Evolutionary conservation across 2,888 invertebrate species (phyloP).

Genomic region (Eledone cirrhosa): DNA sequence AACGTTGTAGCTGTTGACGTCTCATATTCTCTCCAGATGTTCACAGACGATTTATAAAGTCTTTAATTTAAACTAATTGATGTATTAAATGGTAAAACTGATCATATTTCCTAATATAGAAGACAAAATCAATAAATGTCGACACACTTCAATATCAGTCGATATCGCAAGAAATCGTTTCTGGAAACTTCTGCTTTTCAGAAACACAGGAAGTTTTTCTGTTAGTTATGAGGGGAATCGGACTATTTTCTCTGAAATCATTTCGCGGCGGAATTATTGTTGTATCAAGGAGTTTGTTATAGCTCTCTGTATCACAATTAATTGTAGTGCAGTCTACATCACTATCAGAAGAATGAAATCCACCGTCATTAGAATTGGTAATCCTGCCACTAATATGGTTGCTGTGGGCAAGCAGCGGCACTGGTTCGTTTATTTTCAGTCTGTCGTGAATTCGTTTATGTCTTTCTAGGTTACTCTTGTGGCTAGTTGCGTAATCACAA

Average conservation of each 20-base stretch:
- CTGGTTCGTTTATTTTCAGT: slow-evolving; percentile 21
- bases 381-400: neutral
- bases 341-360: neutral
- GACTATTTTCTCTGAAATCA: neutral
- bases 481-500: slow-evolving; percentile 69
- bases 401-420: neutral
- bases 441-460: slow-evolving; percentile 64
- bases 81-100: no score
- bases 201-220: no score
- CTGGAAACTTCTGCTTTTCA: no score
- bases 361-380: neutral
- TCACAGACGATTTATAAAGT: no score
- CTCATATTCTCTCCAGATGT: no score
- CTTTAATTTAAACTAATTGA: no score
- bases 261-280: neutral
- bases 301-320: neutral
- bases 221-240: neutral
- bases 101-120: no score
- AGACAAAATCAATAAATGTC: no score
- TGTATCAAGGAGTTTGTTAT: neutral
- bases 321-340: neutral
- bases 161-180: no score
- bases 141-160: no score
- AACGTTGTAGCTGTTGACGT: no score
- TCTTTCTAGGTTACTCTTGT: slow-evolving; percentile 68